Conservation (phyloP, 2,113 vertebrate genomes). For the Rhinolophus ferrumequinum region DNA sequence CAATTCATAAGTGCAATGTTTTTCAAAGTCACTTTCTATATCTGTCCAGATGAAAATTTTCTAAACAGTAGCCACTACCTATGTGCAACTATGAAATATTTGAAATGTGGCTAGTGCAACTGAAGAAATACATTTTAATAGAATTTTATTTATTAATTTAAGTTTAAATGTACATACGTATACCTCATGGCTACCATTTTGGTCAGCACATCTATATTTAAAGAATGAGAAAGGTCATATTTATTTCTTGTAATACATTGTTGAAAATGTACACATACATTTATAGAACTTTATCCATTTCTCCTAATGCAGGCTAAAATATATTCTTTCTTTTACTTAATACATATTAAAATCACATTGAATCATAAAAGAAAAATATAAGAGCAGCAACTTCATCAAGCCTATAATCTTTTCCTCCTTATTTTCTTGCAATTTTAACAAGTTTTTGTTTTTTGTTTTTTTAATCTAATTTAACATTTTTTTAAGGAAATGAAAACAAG, state of each 20-base stretch:
- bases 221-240: not conserved
- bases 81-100: not conserved
- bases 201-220: not conserved
- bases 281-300: not conserved
- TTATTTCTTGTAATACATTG: not conserved
- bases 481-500: not conserved
- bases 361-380: not conserved
- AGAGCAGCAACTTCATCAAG: not conserved
- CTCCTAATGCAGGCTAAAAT: not conserved
- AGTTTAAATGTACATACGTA: not conserved
- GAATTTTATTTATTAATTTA: not conserved
- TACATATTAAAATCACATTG: not conserved
- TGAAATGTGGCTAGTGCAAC: not conserved
- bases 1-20: not conserved
- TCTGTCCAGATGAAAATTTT: not conserved
- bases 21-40: not conserved
- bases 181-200: not conserved
- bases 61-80: not conserved
- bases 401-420: not conserved
- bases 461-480: not conserved
- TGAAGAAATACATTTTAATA: not conserved
- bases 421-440: not conserved
- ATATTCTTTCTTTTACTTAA: not conserved
- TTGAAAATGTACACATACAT: not conserved
- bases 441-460: not conserved